Percentiles rank a stretch among this genome's conserved stretches.
Conservation (phyloP, 2,797 vertebrate species). For the Alca torda region DNA sequence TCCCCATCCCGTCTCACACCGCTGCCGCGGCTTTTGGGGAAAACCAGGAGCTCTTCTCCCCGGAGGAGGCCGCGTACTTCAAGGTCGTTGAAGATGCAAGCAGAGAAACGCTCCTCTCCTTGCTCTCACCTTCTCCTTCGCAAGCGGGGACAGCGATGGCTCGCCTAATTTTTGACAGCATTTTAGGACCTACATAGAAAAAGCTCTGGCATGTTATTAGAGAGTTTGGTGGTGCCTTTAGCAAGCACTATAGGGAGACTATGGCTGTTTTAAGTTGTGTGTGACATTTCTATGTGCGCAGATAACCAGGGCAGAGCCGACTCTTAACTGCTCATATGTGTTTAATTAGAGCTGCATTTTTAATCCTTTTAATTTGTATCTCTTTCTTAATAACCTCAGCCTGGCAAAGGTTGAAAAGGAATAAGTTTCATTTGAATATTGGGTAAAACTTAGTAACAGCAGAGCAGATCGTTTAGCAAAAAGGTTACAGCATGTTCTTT, state of each 20-base stretch:
- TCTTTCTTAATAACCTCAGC: conserved; percentile 64
- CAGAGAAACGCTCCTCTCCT: not conserved
- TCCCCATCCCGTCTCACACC: not conserved
- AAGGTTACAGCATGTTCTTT: conserved; percentile 47
- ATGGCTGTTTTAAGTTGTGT: conserved; percentile 8
- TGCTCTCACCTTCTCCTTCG: not conserved
- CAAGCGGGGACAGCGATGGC: not conserved
- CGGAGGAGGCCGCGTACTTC: fast-evolving
- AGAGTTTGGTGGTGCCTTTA: conserved; percentile 14
- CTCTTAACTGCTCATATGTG: conserved; percentile 36
- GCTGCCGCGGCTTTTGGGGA: not conserved
- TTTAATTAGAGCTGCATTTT: conserved; percentile 70
- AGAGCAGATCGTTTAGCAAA: conserved; percentile 38
- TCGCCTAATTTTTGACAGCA: not conserved
- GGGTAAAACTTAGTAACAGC: conserved; percentile 47
- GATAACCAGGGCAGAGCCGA: conserved; percentile 61
- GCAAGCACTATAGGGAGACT: conserved; percentile 35
- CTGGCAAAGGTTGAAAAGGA: conserved; percentile 70
- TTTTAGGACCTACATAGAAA: not conserved
- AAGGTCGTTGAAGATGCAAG: not conserved
- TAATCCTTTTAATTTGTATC: conserved; percentile 74
- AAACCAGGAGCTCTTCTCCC: not conserved
- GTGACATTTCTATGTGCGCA: conserved; percentile 42
- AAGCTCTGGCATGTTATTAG: not conserved
- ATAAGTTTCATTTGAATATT: conserved; percentile 53